These are phyloP conservation scores for Coilia nasus DNA, from an alignment of 2,797 vertebrate genomes.

Conservation along the genomic window DNA sequence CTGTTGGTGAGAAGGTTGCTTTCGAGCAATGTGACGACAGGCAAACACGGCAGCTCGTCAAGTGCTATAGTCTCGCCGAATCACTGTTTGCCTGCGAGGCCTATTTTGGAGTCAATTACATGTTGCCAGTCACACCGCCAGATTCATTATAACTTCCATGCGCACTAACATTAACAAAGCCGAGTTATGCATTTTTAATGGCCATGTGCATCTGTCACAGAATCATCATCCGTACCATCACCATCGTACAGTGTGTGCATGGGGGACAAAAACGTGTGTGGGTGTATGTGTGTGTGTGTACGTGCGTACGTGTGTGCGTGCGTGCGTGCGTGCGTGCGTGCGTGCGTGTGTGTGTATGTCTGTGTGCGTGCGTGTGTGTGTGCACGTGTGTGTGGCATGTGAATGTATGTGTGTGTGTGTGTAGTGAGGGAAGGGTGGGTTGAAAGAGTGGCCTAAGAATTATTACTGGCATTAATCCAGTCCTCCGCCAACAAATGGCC, in stretches of 20 bases:
- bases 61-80: background rate
- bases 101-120: background rate
- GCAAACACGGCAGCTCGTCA: background rate
- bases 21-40: background rate
- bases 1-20: background rate
- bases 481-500: conserved; percentile 40
- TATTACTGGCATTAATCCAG: conserved; percentile 44
- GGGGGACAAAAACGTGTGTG: background rate
- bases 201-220: conserved; percentile 1
- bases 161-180: background rate
- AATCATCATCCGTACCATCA: background rate
- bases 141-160: conserved; percentile 1
- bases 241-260: conserved; percentile 3
- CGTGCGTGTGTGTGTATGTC: background rate
- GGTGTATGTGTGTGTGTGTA: background rate
- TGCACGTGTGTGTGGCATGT: background rate
- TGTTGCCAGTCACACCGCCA: conserved; percentile 15
- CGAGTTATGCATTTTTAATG: background rate
- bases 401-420: background rate
- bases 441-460: conserved; percentile 29
- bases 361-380: background rate
- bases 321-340: background rate
- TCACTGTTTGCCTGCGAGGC: background rate
- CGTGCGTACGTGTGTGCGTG: background rate
- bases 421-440: background rate